phyloP scores from a whole-genome alignment of 2,888 invertebrate species.

The Andrena bucephala region DNA sequence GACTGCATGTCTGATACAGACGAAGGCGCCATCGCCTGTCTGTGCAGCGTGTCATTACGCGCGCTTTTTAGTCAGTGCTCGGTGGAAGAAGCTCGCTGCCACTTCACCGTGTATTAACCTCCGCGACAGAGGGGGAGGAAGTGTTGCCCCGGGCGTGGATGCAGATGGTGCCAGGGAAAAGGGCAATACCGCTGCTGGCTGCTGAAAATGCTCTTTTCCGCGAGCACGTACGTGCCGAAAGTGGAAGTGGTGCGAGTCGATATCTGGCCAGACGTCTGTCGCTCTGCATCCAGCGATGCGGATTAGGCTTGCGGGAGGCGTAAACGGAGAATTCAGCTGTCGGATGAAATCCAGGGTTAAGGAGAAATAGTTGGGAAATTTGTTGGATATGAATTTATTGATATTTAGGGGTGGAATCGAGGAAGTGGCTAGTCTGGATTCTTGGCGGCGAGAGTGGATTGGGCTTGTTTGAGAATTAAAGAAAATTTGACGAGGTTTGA shows the following conservation, averaged over 20 bases:
- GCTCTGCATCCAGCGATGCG: conserved; percentile 2
- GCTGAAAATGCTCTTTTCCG: conserved; percentile 4
- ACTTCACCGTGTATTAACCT: conserved; percentile 44
- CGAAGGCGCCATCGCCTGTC: neutral
- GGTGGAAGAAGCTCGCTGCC: conserved; percentile 30
- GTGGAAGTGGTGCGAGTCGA: conserved; percentile 25
- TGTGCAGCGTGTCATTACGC: conserved; percentile 20
- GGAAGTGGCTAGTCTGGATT: too few relatives aligned
- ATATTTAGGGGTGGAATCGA: too few relatives aligned
- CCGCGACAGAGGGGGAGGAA: neutral
- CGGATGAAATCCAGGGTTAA: neutral
- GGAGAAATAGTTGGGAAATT: neutral
- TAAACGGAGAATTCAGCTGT: neutral
- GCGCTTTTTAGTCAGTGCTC: conserved; percentile 20
- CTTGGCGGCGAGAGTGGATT: too few relatives aligned
- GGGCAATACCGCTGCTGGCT: neutral
- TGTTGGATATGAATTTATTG: neutral
- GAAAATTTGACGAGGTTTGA: too few relatives aligned
- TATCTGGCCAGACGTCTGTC: conserved; percentile 22
- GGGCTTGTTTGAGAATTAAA: too few relatives aligned
- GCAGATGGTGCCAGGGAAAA: neutral
- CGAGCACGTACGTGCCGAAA: neutral
- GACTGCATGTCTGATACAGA: conserved; percentile 18
- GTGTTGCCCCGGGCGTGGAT: neutral
- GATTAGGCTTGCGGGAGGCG: neutral